Base-by-base conservation (phyloP, 2,888 invertebrate species). In the Orthosia cruda region DNA sequence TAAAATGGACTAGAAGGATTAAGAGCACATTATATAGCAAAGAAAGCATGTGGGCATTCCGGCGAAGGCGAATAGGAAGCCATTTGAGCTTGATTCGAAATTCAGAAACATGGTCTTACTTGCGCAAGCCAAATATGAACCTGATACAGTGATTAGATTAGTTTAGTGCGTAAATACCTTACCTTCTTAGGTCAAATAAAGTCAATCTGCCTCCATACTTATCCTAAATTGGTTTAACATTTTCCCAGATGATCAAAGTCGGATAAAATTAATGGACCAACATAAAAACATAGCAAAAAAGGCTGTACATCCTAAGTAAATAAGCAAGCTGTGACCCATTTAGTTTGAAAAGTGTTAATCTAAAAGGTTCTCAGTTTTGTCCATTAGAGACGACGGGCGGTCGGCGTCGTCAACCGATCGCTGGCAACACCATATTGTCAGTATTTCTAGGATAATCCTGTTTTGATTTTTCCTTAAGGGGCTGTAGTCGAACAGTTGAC, bases 351-450 rank as follows among this genome's bases (percentile, higher is more conserved):
- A 91, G 86, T 89, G 89, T 89, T 87, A 85, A 89, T 91, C 88
- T 92, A 87, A 93, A 92, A 93, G 90, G 89, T 87, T 91, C 90
- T 89, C 89, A 88, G 89, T 88, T 88, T 84, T 83, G 80, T 88
- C 91, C 91, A 91, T 90, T 90, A 89, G 77, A 84, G 81, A 71
- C 90, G 77, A 87, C 89, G 89, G 91, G 91, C 61, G 92, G 92
- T 87, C 88, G 86, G 84, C 84, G 87, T 83, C 89, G 77, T 66
- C 78, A 75, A 64, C 23, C 80, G 79, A 85, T 80, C 70, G 73
- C 76, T 88, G 63, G 49, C 55, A n/a, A 54, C 59, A 70, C 89
- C 86, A 87, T 77, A 45, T 70, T 18, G 47, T 18, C 52, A 23
- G 5, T 20, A 58, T 47, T 55, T 9, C n/a, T 1, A 23, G 78